These are phyloP conservation scores for Ceryle rudis DNA, from an alignment of 2,797 vertebrate genomes.

Conservation along the genomic window DNA sequence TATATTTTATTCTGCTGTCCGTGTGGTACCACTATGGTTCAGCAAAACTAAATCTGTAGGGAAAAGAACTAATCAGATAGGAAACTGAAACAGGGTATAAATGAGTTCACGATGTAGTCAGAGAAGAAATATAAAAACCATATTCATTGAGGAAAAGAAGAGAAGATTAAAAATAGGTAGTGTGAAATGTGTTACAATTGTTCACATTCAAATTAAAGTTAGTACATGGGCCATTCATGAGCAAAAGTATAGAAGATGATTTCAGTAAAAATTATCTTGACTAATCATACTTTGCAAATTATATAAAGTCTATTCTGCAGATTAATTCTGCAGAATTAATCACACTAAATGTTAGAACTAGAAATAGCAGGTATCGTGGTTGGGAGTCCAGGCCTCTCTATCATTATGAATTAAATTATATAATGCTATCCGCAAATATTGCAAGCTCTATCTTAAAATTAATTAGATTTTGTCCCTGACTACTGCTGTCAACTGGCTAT, in stretches of 20 bases:
- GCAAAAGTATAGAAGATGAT: neutral
- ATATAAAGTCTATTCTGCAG: conserved; percentile 4
- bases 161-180: conserved; percentile 57
- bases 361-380: neutral
- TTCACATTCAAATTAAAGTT: conserved; percentile 39
- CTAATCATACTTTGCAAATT: conserved; percentile 35
- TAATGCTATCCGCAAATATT: conserved; percentile 43
- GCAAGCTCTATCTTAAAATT: conserved; percentile 28
- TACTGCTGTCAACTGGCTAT: conserved; percentile 3
- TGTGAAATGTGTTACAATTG: conserved; percentile 36
- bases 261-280: conserved; percentile 29
- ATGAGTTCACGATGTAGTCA: conserved; percentile 32
- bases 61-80: conserved; percentile 59
- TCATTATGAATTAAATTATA: conserved; percentile 11
- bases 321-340: conserved; percentile 57
- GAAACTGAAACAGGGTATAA: conserved; percentile 49
- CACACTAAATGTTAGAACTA: neutral
- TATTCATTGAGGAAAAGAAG: conserved; percentile 25
- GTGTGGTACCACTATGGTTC: conserved; percentile 29
- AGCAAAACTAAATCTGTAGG: conserved; percentile 46
- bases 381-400: neutral
- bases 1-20: conserved; percentile 51
- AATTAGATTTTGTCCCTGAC: conserved; percentile 16
- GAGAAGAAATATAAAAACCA: conserved; percentile 50
- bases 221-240: neutral